Evolutionary conservation across 2,888 invertebrate species (phyloP), one percentile per base, ranked within the genome.

Genomic region (Eutolmus rufibarbis): DNA sequence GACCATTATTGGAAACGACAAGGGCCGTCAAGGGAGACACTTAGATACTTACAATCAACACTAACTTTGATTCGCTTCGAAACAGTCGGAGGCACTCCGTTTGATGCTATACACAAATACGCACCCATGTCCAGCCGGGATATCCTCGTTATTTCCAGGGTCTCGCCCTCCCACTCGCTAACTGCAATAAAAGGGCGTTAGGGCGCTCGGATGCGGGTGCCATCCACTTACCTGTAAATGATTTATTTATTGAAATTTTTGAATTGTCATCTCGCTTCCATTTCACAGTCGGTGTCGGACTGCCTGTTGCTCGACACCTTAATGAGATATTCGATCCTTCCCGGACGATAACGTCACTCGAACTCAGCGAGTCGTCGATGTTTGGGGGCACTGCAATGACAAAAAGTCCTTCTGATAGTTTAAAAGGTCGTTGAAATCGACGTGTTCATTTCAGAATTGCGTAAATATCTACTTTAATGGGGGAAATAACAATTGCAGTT

Each of bases 31-130:
- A 46, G 46, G 43, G 74, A 86, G 31, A 89, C 93, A 96, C 97
- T 97, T 94, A 86, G 31, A 89, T 93, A 96, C 97, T 97, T 94
- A 98, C 97, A 98, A 93, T 98, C 97, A 87, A 98, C 97, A 94
- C 97, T 97, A 91, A 98, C 97, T 95, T 97, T 97, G 91, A 98
- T 97, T 91, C 97, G 94, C 93, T 98, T 98, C 92, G 97, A 97
- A 90, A 97, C 97, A 66, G 97, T 96, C 14, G 98, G 97, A 3
- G 97, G 97, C 46, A 98, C 96, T n/a, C 97, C 97, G 91, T 98
- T 98, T 88, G 92, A 91, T 86, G 98, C 98, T 90, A 98, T 97
- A 93, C 98, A 98, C 90, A 98, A 94, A 93, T 97, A 97, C 88
- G 96, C 97, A 77, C 97, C 97, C 97, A 98, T 98, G 92, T 97